Evolutionary conservation across 2,113 vertebrate species (phyloP).

Genomic region (Heliornis fulica): DNA sequence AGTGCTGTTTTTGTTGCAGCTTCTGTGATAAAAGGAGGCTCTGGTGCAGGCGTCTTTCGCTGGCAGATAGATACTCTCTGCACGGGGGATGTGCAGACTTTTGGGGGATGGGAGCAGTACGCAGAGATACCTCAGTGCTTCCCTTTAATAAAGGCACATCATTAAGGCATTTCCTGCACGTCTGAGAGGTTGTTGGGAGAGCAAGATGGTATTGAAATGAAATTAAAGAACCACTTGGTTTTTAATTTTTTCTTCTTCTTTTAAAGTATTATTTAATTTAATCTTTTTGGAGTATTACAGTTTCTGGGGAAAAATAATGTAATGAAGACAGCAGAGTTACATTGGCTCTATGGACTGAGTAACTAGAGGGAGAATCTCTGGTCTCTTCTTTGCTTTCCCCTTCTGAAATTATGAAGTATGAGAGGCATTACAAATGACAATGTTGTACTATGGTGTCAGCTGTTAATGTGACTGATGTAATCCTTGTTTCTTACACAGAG

Average conservation of each 20-base stretch:
- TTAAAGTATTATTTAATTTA: constrained; percentile 52
- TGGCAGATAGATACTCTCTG: background rate
- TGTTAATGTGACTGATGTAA: background rate
- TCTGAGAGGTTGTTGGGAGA: constrained; percentile 49
- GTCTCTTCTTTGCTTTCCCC: background rate
- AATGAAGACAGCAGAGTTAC: constrained; percentile 53
- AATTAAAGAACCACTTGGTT: constrained; percentile 59
- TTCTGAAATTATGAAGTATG: constrained; percentile 2
- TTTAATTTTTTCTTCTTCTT: background rate
- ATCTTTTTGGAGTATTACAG: constrained; percentile 50
- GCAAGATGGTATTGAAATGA: constrained; percentile 49
- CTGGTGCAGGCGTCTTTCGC: background rate
- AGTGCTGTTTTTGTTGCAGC: constrained; percentile 30
- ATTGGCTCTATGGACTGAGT: constrained; percentile 4
- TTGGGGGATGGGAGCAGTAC: constrained; percentile 2
- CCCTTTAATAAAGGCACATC: constrained; percentile 28
- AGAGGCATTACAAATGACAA: background rate
- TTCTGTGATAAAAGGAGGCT: background rate
- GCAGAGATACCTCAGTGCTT: constrained; percentile 3
- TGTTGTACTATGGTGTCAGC: background rate
- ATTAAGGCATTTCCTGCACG: constrained; percentile 46
- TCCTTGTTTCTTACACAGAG: background rate
- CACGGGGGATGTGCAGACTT: background rate
- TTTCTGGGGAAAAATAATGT: constrained; percentile 50
- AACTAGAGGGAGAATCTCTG: constrained; percentile 23